These are phyloP conservation scores for Trichonephila clavata DNA, from an alignment of 1,140 invertebrate species.

Conservation along the genomic window DNA sequence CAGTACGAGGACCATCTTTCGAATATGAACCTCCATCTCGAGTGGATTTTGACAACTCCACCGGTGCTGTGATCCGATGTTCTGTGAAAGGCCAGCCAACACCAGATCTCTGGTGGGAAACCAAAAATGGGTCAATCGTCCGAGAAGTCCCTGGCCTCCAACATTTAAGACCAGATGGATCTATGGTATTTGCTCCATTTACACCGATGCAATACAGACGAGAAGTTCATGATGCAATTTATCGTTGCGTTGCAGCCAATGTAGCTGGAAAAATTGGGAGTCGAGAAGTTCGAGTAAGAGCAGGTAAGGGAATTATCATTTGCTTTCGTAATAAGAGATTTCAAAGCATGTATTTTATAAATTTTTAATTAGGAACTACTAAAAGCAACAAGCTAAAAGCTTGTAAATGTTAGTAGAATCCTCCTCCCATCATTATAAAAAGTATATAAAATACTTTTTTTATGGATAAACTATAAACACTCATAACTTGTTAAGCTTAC, in stretches of 20 bases:
- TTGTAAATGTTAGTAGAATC: no score
- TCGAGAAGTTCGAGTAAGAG: conserved; percentile 94
- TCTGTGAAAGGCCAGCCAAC: conserved; percentile 90
- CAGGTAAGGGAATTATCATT: conserved; percentile 85
- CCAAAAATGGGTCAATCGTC: conserved; percentile 84
- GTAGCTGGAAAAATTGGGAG: conserved; percentile 94
- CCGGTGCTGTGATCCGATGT: conserved; percentile 94
- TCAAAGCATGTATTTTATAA: background rate
- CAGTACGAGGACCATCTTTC: conserved; percentile 89
- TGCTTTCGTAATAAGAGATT: background rate
- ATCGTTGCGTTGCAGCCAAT: conserved; percentile 94
- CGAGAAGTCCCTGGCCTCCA: conserved; percentile 86
- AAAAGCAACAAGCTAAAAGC: no score
- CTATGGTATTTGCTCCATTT: conserved; percentile 81
- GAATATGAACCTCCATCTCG: conserved; percentile 93
- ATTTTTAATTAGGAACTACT: no score
- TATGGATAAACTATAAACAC: no score
- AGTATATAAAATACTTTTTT: no score
- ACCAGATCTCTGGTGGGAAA: conserved; percentile 92
- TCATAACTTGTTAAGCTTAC: no score
- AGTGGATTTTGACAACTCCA: conserved; percentile 96
- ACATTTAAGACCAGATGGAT: conserved; percentile 83
- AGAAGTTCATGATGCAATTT: conserved; percentile 82
- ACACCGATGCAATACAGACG: conserved; percentile 81
- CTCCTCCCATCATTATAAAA: no score